Evolutionary conservation across 2,888 invertebrate species (phyloP), one percentile per base, ranked within the genome.

Genomic region (Phrixothrix hirtus): DNA sequence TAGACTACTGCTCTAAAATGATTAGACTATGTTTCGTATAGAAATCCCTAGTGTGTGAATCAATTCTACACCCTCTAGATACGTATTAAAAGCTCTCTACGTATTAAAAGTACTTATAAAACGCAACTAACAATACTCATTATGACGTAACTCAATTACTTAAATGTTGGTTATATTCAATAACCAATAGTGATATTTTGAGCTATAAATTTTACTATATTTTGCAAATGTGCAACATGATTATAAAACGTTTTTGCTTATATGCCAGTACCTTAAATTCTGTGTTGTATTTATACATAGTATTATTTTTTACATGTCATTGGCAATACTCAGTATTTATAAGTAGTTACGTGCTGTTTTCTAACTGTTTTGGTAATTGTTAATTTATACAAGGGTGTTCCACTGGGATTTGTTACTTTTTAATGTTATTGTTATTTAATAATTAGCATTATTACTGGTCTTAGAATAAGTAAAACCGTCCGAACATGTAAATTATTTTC

Each of bases 201-300:
- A 56, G 52, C 56, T 52, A 56, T 56, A 52, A 51, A 51, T 48
- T 52, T 48, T 51, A 45, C 41, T 47, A 41, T 32, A 47, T 52
- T 45, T 15, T 53, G 37, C 14, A 44, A 46, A 30, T 50, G 17
- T 43, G 44, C 37, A 38, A 39, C 35, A 30, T 12, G 10, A 14
- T 14, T 26, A 13, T 25, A 14, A 11, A 10, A 34, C 25, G 47
- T 45, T 45, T 47, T 53, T 53, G 46, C 41, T 53, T 51, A 39
- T 35, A 55, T 52, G 57, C 58, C 58, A 60, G 58, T 59, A 59
- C 57, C 58, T 58, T 53, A 55, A 38, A 42, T 27, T 48, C 27
- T 50, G 39, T 45, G 12, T 49, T 49, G 49, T 54, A 55, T 55
- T 50, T 50, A 55, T 53, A 29, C 39, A 35, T 47, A 50, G 49